A percentile compares a stretch with the other conserved stretches of the same genome.
These are phyloP conservation scores for Danaus plexippus DNA, from an alignment of 1,140 invertebrate species.

Conservation along the genomic window DNA sequence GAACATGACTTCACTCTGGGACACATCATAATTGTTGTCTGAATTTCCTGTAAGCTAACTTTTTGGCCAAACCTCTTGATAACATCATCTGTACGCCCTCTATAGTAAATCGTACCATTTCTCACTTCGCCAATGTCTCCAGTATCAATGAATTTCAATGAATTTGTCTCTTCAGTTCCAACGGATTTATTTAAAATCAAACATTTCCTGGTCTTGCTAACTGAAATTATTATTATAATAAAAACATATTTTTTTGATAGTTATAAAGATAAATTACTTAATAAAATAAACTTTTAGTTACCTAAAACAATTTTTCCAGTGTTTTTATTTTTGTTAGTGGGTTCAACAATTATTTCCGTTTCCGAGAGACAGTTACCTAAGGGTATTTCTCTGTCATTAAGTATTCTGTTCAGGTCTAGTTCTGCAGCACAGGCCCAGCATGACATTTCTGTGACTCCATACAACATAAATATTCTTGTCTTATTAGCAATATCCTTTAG, in stretches of 20 bases:
- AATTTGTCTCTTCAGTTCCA: slow-evolving; percentile 40
- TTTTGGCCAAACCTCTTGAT: slow-evolving; percentile 84
- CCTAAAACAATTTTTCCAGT: slow-evolving; percentile 76
- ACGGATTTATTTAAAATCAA: slow-evolving; percentile 71
- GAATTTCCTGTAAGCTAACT: slow-evolving; percentile 75
- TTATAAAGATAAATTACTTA: slow-evolving; percentile 5
- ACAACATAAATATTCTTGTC: slow-evolving; percentile 81
- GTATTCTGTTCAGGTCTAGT: slow-evolving; percentile 58
- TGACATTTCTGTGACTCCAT: slow-evolving; percentile 89
- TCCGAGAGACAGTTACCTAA: slow-evolving; percentile 76
- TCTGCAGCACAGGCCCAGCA: slow-evolving; percentile 83
- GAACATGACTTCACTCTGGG: slow-evolving; percentile 65
- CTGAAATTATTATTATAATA: slow-evolving; percentile 52
- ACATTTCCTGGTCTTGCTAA: slow-evolving; percentile 76
- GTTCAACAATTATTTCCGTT: slow-evolving; percentile 72
- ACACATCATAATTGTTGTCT: slow-evolving; percentile 68
- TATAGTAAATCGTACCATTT: slow-evolving; percentile 74
- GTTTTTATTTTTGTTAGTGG: slow-evolving; percentile 37
- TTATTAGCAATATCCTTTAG: slow-evolving; percentile 68
- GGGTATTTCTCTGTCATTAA: slow-evolving; percentile 49
- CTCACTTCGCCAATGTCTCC: slow-evolving; percentile 77
- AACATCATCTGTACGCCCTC: slow-evolving; percentile 75
- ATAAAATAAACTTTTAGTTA: slow-evolving; percentile 31
- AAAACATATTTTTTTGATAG: background rate
- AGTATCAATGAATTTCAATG: slow-evolving; percentile 74